phyloP scores from a whole-genome alignment of 2,797 vertebrate species.

The Kryptolebias ocellatus region DNA sequence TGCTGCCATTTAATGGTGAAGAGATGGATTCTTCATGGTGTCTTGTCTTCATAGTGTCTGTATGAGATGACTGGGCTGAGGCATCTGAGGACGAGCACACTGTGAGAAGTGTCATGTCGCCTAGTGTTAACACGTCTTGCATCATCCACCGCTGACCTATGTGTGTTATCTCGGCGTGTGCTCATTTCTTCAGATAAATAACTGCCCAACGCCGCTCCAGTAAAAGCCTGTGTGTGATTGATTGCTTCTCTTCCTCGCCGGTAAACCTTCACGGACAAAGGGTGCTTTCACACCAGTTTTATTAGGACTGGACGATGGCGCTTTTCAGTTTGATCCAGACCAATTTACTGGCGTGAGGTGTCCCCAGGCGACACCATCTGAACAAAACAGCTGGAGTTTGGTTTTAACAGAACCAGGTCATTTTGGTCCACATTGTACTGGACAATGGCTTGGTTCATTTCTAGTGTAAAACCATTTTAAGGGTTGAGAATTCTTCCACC shows the following conservation, averaged over 20 bases:
- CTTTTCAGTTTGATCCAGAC: too few species aligned
- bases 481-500: too few species aligned
- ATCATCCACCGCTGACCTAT: slow-evolving; percentile 30
- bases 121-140: slow-evolving; percentile 14
- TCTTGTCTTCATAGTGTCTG: neutral
- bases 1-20: slow-evolving; percentile 10
- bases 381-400: too few species aligned
- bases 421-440: too few species aligned
- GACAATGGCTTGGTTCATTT: too few species aligned
- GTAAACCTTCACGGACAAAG: neutral
- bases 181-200: slow-evolving; percentile 23
- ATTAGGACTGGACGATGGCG: neutral
- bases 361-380: too few species aligned
- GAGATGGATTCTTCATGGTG: neutral
- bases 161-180: slow-evolving; percentile 19
- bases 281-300: neutral
- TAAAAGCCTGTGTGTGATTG: neutral
- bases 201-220: slow-evolving; percentile 4
- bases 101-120: neutral
- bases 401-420: too few species aligned
- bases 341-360: too few species aligned
- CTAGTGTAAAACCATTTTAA: too few species aligned
- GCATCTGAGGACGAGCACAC: slow-evolving; percentile 1
- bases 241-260: too few species aligned
- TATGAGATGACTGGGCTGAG: neutral